Evolutionary conservation across 2,113 vertebrate genomes (phyloP).

Genomic region (Pseudonaja textilis): DNA sequence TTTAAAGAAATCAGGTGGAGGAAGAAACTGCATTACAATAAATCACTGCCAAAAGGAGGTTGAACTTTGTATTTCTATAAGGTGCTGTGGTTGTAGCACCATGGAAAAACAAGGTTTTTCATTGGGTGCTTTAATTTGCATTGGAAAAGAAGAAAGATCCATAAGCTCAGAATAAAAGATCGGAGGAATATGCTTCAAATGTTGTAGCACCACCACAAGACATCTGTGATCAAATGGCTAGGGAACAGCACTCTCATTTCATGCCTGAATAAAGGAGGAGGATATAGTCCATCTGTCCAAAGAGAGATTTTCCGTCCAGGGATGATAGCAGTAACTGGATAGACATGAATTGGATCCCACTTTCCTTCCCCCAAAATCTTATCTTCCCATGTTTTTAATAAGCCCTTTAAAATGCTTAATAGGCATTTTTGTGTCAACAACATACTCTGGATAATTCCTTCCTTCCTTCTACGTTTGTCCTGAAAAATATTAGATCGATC

Average conservation of each 20-base stretch:
- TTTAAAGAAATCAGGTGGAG: background rate
- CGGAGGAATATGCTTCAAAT: slow-evolving; percentile 40
- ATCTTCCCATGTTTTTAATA: background rate
- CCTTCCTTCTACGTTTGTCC: background rate
- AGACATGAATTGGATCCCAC: background rate
- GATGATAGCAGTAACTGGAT: background rate
- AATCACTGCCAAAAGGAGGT: slow-evolving; percentile 67
- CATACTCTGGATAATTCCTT: background rate
- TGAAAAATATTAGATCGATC: background rate
- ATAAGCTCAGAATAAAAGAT: slow-evolving; percentile 52
- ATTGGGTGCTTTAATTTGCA: slow-evolving; percentile 67
- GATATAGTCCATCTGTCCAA: background rate
- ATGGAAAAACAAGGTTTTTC: slow-evolving; percentile 71
- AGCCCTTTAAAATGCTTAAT: background rate
- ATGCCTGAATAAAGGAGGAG: background rate
- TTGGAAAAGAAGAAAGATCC: slow-evolving; percentile 66
- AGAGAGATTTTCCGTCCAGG: background rate
- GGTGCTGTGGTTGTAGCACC: slow-evolving; percentile 69
- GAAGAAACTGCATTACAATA: slow-evolving; percentile 67
- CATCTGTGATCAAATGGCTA: background rate
- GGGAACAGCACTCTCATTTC: background rate
- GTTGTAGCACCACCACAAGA: background rate
- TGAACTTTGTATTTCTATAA: slow-evolving; percentile 70
- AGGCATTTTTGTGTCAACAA: background rate
- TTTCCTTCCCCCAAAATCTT: background rate